Evolutionary conservation across 2,797 vertebrate species (phyloP).

Genomic region (Sebastes miniatus): DNA sequence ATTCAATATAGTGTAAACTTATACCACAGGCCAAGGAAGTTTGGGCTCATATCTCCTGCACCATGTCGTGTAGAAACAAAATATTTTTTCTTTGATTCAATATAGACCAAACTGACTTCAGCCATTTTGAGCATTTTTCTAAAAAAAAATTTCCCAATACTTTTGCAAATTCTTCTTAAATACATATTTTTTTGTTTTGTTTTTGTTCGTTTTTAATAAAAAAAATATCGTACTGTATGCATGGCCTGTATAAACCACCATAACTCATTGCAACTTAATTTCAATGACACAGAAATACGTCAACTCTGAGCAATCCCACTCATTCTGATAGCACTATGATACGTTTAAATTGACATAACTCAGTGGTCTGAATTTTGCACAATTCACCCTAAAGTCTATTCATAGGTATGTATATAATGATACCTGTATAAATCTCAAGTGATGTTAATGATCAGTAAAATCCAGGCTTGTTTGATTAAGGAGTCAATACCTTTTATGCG

Average conservation of each 20-base stretch:
- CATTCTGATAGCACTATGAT: background rate
- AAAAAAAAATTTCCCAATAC: too few species aligned
- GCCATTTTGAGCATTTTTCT: background rate
- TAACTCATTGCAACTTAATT: background rate
- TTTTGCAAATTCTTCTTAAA: background rate
- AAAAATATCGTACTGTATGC: background rate
- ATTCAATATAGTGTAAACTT: background rate
- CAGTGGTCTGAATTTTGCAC: background rate
- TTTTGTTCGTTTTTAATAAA: background rate
- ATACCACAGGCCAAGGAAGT: background rate
- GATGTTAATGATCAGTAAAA: conserved; percentile 10
- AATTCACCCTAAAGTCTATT: background rate
- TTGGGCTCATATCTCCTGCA: background rate
- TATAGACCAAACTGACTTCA: background rate
- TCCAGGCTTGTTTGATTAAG: conserved; percentile 13
- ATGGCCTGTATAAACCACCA: background rate
- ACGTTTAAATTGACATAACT: background rate
- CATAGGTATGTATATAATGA: background rate
- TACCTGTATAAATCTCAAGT: background rate
- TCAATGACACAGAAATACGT: background rate
- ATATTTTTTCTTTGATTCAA: background rate
- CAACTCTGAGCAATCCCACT: background rate
- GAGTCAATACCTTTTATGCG: conserved; percentile 14
- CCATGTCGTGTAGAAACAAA: background rate
- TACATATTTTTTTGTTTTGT: background rate